These are phyloP conservation scores for Eurystomus glaucurus DNA, from an alignment of 2,797 vertebrate species.

Conservation along the genomic window DNA sequence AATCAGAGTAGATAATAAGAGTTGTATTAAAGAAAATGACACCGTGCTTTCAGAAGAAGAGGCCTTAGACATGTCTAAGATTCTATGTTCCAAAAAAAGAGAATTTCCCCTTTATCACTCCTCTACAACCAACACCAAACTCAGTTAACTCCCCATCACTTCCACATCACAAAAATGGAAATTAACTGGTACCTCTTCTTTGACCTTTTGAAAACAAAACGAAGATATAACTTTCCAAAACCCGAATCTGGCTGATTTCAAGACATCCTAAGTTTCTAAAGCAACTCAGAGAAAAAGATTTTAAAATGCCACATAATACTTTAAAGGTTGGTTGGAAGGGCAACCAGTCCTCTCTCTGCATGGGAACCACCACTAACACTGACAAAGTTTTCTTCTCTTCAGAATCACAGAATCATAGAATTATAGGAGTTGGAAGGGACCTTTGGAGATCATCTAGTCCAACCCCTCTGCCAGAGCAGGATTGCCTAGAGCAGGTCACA, in stretches of 20 bases:
- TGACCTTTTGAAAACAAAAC: background rate
- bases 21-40: background rate
- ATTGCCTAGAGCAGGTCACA: no score
- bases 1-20: background rate
- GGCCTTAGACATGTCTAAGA: background rate
- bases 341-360: background rate
- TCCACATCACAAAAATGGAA: background rate
- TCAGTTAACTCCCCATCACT: background rate
- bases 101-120: background rate
- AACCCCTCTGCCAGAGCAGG: no score
- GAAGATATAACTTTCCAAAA: background rate
- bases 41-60: background rate
- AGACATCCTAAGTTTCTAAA: background rate
- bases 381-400: background rate
- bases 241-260: background rate
- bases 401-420: no score
- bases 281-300: background rate
- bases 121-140: background rate
- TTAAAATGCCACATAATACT: background rate
- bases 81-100: fast-evolving
- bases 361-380: background rate
- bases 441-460: no score
- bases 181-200: background rate
- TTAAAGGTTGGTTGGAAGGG: background rate
- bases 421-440: no score